Evolutionary conservation across 2,888 invertebrate genomes (phyloP).

Genomic region (Lasioglossum figueresi): DNA sequence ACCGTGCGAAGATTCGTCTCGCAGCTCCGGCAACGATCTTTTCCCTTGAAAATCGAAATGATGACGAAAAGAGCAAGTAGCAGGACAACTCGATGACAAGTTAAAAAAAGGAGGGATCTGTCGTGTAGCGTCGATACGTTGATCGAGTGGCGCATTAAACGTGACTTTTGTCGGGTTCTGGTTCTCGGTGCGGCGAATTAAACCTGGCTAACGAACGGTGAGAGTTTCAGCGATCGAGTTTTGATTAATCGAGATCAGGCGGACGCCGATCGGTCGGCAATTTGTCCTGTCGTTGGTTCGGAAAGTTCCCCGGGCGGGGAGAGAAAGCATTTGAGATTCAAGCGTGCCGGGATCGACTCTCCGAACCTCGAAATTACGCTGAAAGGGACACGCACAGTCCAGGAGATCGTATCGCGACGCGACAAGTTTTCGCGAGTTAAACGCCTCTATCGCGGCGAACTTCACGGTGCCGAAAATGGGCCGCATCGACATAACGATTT

Average conservation of each 20-base stretch:
- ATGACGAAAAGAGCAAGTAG: not conserved
- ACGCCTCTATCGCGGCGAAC: conserved; percentile 27
- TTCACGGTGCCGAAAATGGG: not conserved
- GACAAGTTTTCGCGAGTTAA: conserved; percentile 45
- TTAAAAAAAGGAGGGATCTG: not conserved
- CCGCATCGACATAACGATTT: conserved; percentile 15
- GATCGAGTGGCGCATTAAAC: conserved; percentile 48
- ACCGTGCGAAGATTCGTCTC: not conserved
- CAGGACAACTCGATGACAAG: not conserved
- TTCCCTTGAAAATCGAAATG: not conserved
- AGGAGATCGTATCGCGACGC: conserved; percentile 50
- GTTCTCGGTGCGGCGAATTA: conserved; percentile 56
- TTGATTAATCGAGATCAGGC: conserved; percentile 76
- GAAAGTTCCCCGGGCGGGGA: conserved; percentile 63
- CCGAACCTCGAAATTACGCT: conserved; percentile 24
- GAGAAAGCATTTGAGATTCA: conserved; percentile 19
- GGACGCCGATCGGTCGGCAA: conserved; percentile 72
- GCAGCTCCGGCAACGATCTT: not conserved
- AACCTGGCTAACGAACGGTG: conserved; percentile 63
- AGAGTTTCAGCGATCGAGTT: conserved; percentile 71
- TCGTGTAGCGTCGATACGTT: not conserved
- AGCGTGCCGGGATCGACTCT: conserved; percentile 2
- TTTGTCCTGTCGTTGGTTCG: conserved; percentile 73
- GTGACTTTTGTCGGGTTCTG: conserved; percentile 52
- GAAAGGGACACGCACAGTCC: conserved; percentile 7